Evolutionary conservation across 23 tunicate species (phyloP).

Genomic region (Styela clava): DNA sequence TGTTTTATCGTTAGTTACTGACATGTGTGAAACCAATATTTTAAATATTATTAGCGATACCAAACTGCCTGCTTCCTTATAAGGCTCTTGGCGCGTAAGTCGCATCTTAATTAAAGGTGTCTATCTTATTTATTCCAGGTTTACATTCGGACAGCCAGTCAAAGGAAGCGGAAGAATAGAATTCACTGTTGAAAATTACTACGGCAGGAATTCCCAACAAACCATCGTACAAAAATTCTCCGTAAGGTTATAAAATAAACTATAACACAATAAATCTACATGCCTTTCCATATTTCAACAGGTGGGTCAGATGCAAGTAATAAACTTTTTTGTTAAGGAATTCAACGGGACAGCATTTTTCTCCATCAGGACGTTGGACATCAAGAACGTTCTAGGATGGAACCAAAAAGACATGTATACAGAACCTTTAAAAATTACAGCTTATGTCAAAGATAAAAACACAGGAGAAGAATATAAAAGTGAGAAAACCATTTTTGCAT

Average conservation of each 20-base stretch:
- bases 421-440: constrained; percentile 9
- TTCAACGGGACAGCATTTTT: neutral
- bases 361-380: neutral
- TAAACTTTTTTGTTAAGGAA: too few species aligned
- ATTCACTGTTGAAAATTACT: neutral
- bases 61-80: too few species aligned
- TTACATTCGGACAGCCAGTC: constrained; percentile 80
- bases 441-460: constrained; percentile 41
- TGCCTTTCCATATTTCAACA: too few species aligned
- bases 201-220: neutral
- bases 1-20: neutral
- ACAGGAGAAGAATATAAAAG: constrained; percentile 31
- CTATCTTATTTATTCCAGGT: constrained; percentile 27
- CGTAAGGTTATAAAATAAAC: neutral
- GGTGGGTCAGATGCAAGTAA: too few species aligned
- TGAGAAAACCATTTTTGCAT: neutral
- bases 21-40: neutral
- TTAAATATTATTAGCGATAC: too few species aligned
- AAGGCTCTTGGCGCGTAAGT: too few species aligned
- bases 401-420: neutral
- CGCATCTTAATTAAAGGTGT: too few species aligned
- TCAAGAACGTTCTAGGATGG: neutral
- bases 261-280: neutral
- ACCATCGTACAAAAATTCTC: neutral
- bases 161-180: constrained; percentile 30